Evolutionary conservation across 2,888 invertebrate genomes (phyloP).

Genomic region (Bedellia somnulentella): DNA sequence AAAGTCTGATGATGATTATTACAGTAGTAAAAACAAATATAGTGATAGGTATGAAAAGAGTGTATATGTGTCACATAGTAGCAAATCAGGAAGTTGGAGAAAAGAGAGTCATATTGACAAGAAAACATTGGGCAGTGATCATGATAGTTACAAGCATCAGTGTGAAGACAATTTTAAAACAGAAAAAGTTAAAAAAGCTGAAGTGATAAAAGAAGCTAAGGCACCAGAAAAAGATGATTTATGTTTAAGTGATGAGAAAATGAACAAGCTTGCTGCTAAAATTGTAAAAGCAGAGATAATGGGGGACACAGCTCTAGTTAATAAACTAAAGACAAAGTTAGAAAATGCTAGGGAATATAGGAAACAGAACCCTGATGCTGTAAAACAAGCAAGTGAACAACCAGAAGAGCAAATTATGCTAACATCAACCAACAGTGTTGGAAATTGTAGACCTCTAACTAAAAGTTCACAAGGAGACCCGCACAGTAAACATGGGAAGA

Average conservation of each 20-base stretch:
- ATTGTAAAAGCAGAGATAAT: conserved; percentile 93
- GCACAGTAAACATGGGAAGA: conserved; percentile 43
- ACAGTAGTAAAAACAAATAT: not conserved
- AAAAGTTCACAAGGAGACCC: conserved; percentile 38
- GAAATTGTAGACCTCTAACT: conserved; percentile 68
- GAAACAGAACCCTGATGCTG: conserved; percentile 36
- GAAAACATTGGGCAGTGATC: conserved; percentile 1
- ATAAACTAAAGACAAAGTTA: conserved; percentile 73
- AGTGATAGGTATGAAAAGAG: no score
- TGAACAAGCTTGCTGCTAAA: conserved; percentile 89
- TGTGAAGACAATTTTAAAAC: conserved; percentile 1
- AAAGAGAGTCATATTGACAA: conserved; percentile 8
- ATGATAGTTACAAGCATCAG: not conserved
- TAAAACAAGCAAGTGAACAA: conserved; percentile 19
- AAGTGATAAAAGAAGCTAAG: conserved; percentile 7
- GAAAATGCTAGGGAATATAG: conserved; percentile 66
- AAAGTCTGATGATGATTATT: not conserved
- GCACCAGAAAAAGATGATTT: conserved; percentile 13
- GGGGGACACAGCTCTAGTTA: conserved; percentile 73
- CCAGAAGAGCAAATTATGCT: conserved; percentile 65
- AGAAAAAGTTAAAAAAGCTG: conserved; percentile 6
- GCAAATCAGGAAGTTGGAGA: conserved; percentile 8
- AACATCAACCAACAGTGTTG: conserved; percentile 67
- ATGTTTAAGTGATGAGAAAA: conserved; percentile 74
- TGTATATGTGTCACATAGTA: no score